These are phyloP conservation scores for Drosophila algonquin DNA, from an alignment of 2,888 invertebrate species.

Conservation along the genomic window DNA sequence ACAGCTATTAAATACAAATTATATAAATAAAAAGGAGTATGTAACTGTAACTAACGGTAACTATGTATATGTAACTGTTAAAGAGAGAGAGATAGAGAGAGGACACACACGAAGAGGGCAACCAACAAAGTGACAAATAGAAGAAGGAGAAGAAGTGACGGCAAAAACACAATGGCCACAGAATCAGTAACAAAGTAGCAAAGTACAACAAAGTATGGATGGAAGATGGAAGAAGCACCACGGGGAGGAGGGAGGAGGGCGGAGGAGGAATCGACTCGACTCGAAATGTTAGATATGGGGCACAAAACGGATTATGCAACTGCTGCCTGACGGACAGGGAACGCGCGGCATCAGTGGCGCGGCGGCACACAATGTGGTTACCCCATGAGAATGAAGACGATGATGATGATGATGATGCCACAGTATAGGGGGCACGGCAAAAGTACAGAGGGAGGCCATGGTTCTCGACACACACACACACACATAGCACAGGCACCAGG, in stretches of 20 bases:
- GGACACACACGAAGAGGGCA: not conserved
- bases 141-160: conserved; percentile 2
- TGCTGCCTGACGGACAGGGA: conserved; percentile 34
- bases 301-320: conserved; percentile 45
- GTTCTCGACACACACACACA: not conserved
- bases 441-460: conserved; percentile 14
- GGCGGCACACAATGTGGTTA: conserved; percentile 34
- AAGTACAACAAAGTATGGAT: no score
- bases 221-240: not conserved
- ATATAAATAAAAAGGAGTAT: not conserved
- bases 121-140: not conserved
- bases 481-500: not conserved
- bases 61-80: not conserved
- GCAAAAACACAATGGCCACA: not conserved
- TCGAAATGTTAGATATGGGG: not conserved
- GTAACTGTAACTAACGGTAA: not conserved
- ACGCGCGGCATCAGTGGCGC: conserved; percentile 1
- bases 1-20: no score
- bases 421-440: conserved; percentile 15
- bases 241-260: not conserved
- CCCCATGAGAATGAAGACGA: conserved; percentile 10
- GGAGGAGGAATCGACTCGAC: conserved; percentile 20
- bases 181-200: not conserved
- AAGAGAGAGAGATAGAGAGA: no score
- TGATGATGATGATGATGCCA: not conserved